These are phyloP conservation scores for Hoplostethus mediterraneus DNA, from an alignment of 2,797 vertebrate genomes.

Conservation along the genomic window DNA sequence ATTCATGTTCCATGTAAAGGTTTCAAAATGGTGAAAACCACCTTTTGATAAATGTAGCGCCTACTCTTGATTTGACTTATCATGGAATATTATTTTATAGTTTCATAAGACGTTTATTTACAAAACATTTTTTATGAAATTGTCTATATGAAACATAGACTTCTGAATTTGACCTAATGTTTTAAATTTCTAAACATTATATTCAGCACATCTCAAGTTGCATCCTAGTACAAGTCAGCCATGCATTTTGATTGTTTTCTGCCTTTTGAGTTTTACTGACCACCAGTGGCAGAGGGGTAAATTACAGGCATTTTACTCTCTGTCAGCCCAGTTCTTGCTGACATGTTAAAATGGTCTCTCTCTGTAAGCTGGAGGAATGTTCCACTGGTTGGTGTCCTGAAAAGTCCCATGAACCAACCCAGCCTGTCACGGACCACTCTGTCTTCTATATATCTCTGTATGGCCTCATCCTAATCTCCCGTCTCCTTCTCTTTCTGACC, in stretches of 20 bases:
- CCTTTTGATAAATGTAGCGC: too few species aligned
- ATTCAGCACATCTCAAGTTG: too few species aligned
- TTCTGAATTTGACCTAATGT: too few species aligned
- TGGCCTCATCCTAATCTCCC: constrained; percentile 34
- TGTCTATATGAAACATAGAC: too few species aligned
- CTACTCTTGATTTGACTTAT: too few species aligned
- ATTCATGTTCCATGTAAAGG: too few species aligned
- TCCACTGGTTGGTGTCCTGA: constrained; percentile 67
- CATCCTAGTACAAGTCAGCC: too few species aligned
- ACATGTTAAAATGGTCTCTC: constrained; percentile 71
- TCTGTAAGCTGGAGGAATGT: constrained; percentile 74
- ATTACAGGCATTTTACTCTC: constrained; percentile 16
- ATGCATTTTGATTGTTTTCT: neutral
- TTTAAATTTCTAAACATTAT: too few species aligned
- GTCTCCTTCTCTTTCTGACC: constrained; percentile 41
- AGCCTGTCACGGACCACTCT: constrained; percentile 37
- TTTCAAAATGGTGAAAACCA: neutral
- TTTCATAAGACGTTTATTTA: too few species aligned
- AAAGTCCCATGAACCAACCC: constrained; percentile 56
- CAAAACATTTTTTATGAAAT: too few species aligned
- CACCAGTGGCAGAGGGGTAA: constrained; percentile 46
- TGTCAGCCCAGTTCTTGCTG: constrained; percentile 64
- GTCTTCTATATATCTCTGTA: constrained; percentile 26
- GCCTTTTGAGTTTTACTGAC: constrained; percentile 44
- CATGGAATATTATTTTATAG: too few species aligned